Conservation (phyloP, 2,797 vertebrate genomes). For the Apodemus agrarius region DNA sequence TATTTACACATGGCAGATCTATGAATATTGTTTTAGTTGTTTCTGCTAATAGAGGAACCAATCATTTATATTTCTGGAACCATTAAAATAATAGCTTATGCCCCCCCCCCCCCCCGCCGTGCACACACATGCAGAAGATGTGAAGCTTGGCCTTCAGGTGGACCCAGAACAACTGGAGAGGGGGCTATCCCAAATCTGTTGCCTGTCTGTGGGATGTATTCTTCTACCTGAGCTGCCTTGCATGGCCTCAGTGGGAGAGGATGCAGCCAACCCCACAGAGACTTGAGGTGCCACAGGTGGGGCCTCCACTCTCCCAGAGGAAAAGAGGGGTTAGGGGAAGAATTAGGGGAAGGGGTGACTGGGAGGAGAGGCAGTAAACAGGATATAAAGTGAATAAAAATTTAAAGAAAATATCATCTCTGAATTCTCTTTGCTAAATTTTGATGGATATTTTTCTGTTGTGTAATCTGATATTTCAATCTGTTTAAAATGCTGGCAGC, state of each 20-base stretch:
- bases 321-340: background rate
- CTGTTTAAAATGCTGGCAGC: conserved; percentile 93
- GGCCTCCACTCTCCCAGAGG: background rate
- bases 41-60: conserved; percentile 94
- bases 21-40: conserved; percentile 91
- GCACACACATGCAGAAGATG: background rate
- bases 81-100: conserved; percentile 84
- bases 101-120: background rate
- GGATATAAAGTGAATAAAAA: background rate
- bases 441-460: conserved; percentile 90
- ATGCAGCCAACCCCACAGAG: background rate
- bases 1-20: conserved; percentile 88
- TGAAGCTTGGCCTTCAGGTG: background rate
- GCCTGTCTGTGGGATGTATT: background rate
- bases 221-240: background rate
- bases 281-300: background rate
- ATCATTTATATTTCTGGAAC: conserved; percentile 92
- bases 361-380: background rate
- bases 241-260: background rate
- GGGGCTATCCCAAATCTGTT: background rate
- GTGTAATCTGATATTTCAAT: conserved; percentile 92
- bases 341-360: background rate
- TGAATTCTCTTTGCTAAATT: conserved; percentile 94
- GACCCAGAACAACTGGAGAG: background rate
- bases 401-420: conserved; percentile 86